Percentiles rank a stretch among this genome's conserved stretches.
These are phyloP conservation scores for Peromyscus melanophrys DNA, from an alignment of 2,797 vertebrate genomes.

Conservation along the genomic window DNA sequence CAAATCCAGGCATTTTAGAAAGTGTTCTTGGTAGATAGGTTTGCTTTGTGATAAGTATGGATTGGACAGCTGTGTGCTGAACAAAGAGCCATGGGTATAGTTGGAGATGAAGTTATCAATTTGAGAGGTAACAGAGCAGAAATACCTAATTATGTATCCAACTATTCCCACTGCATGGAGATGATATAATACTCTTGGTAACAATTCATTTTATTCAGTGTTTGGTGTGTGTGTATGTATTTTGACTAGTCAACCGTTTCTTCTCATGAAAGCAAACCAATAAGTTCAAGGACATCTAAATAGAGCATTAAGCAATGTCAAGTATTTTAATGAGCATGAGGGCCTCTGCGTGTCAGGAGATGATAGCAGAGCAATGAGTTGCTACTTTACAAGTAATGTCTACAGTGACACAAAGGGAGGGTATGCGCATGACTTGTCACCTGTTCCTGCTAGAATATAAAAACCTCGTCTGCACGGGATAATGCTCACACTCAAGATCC, in stretches of 20 bases:
- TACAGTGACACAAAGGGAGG: background rate
- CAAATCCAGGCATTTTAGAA: background rate
- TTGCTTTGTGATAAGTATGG: background rate
- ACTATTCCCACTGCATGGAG: background rate
- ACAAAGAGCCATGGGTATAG: background rate
- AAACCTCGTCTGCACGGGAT: background rate
- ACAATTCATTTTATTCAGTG: background rate
- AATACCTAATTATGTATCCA: background rate
- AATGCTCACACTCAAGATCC: background rate
- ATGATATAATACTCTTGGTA: background rate
- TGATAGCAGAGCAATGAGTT: background rate
- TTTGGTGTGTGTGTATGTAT: background rate
- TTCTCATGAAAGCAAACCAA: slow-evolving; percentile 4
- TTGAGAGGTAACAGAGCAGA: background rate
- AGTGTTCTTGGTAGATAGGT: background rate
- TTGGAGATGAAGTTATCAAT: background rate
- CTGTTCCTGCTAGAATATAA: background rate
- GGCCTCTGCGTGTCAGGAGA: background rate
- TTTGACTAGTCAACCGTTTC: slow-evolving; percentile 28
- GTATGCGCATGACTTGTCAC: background rate
- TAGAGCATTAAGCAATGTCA: background rate
- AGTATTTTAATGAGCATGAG: slow-evolving; percentile 36
- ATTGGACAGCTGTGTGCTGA: background rate
- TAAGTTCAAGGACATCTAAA: background rate
- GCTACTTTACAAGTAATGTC: background rate